Percentiles rank a stretch among this genome's conserved stretches.
These are phyloP conservation scores for Cheilosia vulpina DNA, from an alignment of 2,888 invertebrate species.

Conservation along the genomic window DNA sequence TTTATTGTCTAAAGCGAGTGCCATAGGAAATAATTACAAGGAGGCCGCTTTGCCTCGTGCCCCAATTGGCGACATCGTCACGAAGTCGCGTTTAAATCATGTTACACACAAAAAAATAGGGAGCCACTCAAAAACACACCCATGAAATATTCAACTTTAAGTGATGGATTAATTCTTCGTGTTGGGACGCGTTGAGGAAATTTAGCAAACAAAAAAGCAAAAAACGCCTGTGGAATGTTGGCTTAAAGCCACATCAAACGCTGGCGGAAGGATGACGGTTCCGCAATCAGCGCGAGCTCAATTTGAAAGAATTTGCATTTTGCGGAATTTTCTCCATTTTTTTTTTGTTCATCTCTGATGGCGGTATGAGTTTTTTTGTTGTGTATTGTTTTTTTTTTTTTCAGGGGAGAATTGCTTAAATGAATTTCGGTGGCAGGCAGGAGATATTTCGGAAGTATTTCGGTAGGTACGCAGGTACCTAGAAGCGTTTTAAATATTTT, in stretches of 20 bases:
- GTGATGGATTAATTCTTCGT: conserved; percentile 30
- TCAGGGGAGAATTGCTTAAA: not conserved
- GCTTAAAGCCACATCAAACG: conserved; percentile 11
- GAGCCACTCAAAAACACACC: not conserved
- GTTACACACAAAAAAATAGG: not conserved
- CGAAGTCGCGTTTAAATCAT: conserved; percentile 1
- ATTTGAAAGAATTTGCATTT: conserved; percentile 26
- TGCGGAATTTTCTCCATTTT: not conserved
- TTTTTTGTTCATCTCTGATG: conserved; percentile 3
- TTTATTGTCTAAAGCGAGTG: not conserved
- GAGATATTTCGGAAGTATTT: not conserved
- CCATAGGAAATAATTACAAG: conserved; percentile 4
- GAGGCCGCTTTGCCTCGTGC: not conserved
- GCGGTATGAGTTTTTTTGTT: not conserved
- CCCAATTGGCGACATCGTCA: not conserved
- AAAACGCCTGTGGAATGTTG: conserved; percentile 7
- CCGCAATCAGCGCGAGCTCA: conserved; percentile 16
- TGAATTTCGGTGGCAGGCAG: conserved; percentile 4
- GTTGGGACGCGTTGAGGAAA: not conserved
- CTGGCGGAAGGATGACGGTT: not conserved
- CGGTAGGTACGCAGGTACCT: not conserved
- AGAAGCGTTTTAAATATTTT: not conserved
- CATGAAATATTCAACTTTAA: conserved; percentile 38
- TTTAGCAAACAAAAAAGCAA: not conserved
- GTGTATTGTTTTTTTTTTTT: not conserved